Evolutionary conservation across 1,140 invertebrate genomes (phyloP), one percentile per base, ranked within the genome.

Genomic region (Calliopsis andreniformis): DNA sequence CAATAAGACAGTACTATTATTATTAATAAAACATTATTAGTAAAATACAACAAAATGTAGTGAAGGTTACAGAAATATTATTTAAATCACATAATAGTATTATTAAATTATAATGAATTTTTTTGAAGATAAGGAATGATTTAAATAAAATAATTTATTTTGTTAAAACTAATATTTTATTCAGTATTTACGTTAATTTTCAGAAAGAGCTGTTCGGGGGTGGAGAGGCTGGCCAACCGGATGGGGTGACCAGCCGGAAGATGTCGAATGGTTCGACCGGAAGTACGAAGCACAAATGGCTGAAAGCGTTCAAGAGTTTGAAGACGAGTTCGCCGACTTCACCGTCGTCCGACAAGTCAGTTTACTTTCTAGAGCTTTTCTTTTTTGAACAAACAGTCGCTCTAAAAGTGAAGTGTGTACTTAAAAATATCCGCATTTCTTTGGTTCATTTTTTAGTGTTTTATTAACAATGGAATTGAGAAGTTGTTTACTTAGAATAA

Each of bases 241-340:
- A 93, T 93, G 89, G 88, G 80, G 91, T 90, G 89, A 90, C 94
- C 85, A 96, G 97, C 91, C 94, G 97, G 53, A 98, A 98, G 93
- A 94, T 97, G 91, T 97, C 97, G 2, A 95, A 96, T 51, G 94
- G 96, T 53, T 98, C 96, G 68, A 96, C 96, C 66, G 96, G 95
- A 87, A 97, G 96, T 86, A 98, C 98, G 94, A 98, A 98, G 93
- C 97, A 96, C 88, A 98, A 99, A 94, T 99, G 98, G 98, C 93
- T 99, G 86, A 99, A 99, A 92, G 98, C 98, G 79, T 98, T 99
- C 93, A 97, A 97, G 92, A 98, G 96, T 89, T 93, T 99, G 76
- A 99, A 98, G 94, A 93, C 96, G 90, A 91, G 94, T 92, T 94
- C 92, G 66, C 94, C 93, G 82, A 93, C 91, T n/a, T 92, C 89